These are phyloP conservation scores for Rosalia funebris DNA, from an alignment of 2,888 invertebrate species.

Conservation along the genomic window DNA sequence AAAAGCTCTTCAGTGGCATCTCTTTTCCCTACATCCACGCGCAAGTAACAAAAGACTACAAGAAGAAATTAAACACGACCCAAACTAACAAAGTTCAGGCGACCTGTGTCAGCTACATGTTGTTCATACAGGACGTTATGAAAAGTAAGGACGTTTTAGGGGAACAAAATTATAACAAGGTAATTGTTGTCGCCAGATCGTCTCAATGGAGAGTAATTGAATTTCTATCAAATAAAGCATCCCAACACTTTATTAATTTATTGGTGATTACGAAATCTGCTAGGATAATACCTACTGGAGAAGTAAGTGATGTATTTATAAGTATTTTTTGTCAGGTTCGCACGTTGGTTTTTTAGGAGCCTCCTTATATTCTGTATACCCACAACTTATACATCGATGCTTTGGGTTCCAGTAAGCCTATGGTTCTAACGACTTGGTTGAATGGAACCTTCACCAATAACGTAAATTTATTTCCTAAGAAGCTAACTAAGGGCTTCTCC, in stretches of 20 bases:
- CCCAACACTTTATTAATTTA: conserved; percentile 76
- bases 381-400: conserved; percentile 79
- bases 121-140: conserved; percentile 75
- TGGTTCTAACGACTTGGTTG: conserved; percentile 78
- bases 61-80: conserved; percentile 49
- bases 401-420: conserved; percentile 74
- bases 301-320: conserved; percentile 40
- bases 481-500: conserved; percentile 75
- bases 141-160: conserved; percentile 70
- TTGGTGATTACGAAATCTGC: conserved; percentile 76
- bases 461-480: conserved; percentile 75
- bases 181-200: conserved; percentile 75
- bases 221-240: conserved; percentile 71
- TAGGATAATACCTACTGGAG: conserved; percentile 58
- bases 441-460: conserved; percentile 72
- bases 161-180: conserved; percentile 71
- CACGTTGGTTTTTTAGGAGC: conserved; percentile 66
- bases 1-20: conserved; percentile 69
- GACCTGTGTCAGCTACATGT: conserved; percentile 73
- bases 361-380: conserved; percentile 78
- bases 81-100: conserved; percentile 19
- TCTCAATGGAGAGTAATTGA: conserved; percentile 81
- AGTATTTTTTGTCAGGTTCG: neutral
- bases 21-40: conserved; percentile 73
- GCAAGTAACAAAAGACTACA: conserved; percentile 67